A percentile compares a stretch with the other conserved stretches of the same genome.
Conservation (phyloP, 2,888 invertebrate species). For the Mechanitis mazaeus region DNA sequence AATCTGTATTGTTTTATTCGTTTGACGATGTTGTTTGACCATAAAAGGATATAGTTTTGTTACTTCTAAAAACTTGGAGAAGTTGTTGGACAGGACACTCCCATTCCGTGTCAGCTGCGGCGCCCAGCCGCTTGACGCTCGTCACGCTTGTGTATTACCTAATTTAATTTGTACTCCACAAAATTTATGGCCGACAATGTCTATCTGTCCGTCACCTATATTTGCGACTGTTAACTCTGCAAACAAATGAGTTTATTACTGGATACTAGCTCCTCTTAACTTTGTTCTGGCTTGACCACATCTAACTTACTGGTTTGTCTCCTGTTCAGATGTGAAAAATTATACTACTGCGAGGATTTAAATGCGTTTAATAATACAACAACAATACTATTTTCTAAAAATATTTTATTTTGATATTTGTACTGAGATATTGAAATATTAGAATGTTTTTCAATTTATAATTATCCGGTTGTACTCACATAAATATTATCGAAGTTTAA, state of each 20-base stretch:
- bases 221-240: slow-evolving; percentile 26
- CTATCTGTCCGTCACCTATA: slow-evolving; percentile 58
- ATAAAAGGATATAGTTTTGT: slow-evolving; percentile 22
- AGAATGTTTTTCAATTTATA: no score
- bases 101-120: slow-evolving; percentile 68
- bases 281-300: neutral
- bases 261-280: slow-evolving; percentile 6
- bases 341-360: neutral
- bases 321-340: neutral
- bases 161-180: slow-evolving; percentile 74
- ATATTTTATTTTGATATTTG: no score
- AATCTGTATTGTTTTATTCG: neutral
- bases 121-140: slow-evolving; percentile 62
- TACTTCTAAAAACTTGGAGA: slow-evolving; percentile 41
- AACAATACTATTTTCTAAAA: no score
- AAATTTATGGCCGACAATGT: slow-evolving; percentile 68
- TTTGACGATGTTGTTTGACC: slow-evolving; percentile 2
- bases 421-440: no score
- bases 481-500: no score
- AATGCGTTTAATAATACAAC: neutral
- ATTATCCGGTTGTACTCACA: no score
- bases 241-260: slow-evolving; percentile 15
- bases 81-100: slow-evolving; percentile 55
- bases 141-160: slow-evolving; percentile 73
- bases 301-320: neutral